These are phyloP conservation scores for Garrulus glandarius DNA, from an alignment of 2,797 vertebrate species.

Conservation along the genomic window DNA sequence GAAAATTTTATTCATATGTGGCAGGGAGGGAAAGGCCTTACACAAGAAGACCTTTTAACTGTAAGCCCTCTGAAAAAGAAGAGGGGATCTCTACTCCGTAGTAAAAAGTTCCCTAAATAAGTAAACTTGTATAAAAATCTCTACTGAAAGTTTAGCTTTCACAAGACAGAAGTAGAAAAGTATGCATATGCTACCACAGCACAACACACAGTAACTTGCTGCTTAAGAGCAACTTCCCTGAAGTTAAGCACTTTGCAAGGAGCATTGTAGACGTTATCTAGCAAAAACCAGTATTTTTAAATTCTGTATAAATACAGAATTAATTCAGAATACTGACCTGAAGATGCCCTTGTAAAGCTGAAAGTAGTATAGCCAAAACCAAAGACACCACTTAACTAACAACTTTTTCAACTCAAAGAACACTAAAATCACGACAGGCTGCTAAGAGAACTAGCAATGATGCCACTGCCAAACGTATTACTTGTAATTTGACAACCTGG, in stretches of 20 bases:
- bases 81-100: neutral
- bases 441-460: neutral
- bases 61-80: neutral
- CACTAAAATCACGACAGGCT: neutral
- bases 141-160: neutral
- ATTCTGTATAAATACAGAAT: neutral
- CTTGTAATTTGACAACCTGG: neutral
- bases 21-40: neutral
- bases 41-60: neutral
- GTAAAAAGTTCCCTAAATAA: neutral
- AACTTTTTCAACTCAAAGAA: neutral
- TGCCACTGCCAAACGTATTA: neutral
- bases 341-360: neutral
- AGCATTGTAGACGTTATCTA: neutral
- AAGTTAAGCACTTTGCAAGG: neutral
- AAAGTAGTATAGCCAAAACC: neutral
- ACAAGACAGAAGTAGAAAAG: neutral
- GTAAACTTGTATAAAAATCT: neutral
- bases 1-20: neutral
- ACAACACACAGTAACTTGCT: neutral
- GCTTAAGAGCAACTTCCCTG: neutral
- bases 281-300: rapidly evolving
- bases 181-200: rapidly evolving
- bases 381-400: neutral
- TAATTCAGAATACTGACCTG: neutral